Evolutionary conservation across 2,113 vertebrate species (phyloP), one percentile per base, ranked within the genome.

Genomic region (Zosterops lateralis): DNA sequence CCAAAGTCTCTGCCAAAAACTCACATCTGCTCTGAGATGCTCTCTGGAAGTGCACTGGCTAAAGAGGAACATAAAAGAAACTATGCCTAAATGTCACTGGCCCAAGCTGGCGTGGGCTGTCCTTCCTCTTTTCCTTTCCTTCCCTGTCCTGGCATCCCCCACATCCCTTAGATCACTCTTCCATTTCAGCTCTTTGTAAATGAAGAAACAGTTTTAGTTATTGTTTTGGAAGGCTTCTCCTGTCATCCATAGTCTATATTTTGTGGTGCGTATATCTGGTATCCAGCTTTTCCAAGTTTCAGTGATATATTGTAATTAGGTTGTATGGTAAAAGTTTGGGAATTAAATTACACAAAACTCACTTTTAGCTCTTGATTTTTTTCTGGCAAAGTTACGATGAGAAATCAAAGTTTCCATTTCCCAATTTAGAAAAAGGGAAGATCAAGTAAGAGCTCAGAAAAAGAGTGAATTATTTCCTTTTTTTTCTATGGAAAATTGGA

Each of bases 341-440:
- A 87, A 57, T 84, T 71, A 61, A 48, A 57, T 87, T 91, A 84
- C 95, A 91, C 61, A 87, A 95, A 72, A 45, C 36, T 57, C 56
- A 75, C 61, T 87, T 94, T 81, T 76, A 91, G 78, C 36, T 81
- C 47, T 90, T 80, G 58, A 45, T 82, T 95, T 76, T 76, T 90
- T 90, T 93, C 66, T 91, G 80, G 72, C 73, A 77, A 91, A 84
- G 54, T 64, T 95, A 80, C 0, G 0, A 66, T 34, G 47, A 65
- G 58, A 91, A 96, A 92, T 88, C 81, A 93, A 94, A 95, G 65
- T 84, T 90, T 93, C 87, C 83, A 80, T 66, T 92, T 84, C 67
- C 56, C 64, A 90, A 42, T 89, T 84, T 87, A 90, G 73, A 80
- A 94, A 92, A 81, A 91, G 84, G 18, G 22, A 18, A 3, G 15